Conservation (phyloP, 2,888 invertebrate species). For the Tetragonisca angustula region DNA sequence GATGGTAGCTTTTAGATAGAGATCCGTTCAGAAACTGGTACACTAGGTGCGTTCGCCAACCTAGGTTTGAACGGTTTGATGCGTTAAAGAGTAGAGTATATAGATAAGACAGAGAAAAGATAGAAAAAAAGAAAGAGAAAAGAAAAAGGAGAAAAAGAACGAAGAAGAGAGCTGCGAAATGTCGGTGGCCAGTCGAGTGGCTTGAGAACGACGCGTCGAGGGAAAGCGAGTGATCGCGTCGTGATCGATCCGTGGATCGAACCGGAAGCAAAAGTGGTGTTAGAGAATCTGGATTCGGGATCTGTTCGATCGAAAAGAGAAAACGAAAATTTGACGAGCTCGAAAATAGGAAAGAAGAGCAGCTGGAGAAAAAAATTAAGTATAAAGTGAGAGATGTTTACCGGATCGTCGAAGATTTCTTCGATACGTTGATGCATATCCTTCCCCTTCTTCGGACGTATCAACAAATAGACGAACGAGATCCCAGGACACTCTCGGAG, state of each 20-base stretch:
- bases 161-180: not conserved
- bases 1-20: not conserved
- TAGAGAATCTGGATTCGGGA: not conserved
- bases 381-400: constrained; percentile 58
- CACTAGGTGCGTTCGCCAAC: too few relatives aligned
- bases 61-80: not conserved
- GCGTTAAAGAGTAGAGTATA: not conserved
- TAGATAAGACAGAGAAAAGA: too few relatives aligned
- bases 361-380: too few relatives aligned
- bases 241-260: not conserved
- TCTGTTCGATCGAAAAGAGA: not conserved
- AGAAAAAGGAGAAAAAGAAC: not conserved
- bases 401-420: constrained; percentile 84
- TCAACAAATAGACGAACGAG: constrained; percentile 86
- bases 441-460: constrained; percentile 86
- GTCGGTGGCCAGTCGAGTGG: not conserved
- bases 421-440: constrained; percentile 85
- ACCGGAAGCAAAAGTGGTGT: not conserved
- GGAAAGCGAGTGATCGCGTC: constrained; percentile 25
- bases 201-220: not conserved
- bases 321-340: not conserved
- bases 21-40: not conserved
- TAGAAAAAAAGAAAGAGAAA: not conserved
- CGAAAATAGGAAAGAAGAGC: too few relatives aligned
- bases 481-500: constrained; percentile 87